These are phyloP conservation scores for Palloptera scutellata DNA, from an alignment of 2,888 invertebrate genomes.

Conservation along the genomic window DNA sequence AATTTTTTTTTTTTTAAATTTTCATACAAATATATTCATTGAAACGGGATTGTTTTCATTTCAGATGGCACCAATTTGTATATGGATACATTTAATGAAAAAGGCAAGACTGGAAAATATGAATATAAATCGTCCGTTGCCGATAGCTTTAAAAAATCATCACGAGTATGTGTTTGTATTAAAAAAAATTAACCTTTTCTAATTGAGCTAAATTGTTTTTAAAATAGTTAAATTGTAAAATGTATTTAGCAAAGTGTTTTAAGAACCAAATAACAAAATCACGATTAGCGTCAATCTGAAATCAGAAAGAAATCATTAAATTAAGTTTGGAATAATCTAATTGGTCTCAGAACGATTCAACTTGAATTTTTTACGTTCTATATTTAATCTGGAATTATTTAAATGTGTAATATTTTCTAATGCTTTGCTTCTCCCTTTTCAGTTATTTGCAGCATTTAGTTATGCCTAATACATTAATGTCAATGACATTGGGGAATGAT, in stretches of 20 bases:
- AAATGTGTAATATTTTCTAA: background rate
- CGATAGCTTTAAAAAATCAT: constrained; percentile 81
- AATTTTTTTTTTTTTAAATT: constrained; percentile 3
- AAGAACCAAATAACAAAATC: too few relatives aligned
- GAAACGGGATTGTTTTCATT: background rate
- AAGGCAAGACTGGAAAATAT: constrained; percentile 90
- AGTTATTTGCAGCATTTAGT: constrained; percentile 88
- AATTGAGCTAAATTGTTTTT: too few relatives aligned
- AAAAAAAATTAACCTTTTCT: too few relatives aligned
- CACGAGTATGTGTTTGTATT: constrained; percentile 71
- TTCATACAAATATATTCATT: background rate
- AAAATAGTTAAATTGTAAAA: too few relatives aligned
- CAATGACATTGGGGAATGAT: constrained; percentile 85
- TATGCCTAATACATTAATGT: constrained; percentile 75
- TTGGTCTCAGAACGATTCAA: background rate
- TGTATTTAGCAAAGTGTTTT: too few relatives aligned
- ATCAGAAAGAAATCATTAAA: too few relatives aligned
- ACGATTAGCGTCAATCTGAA: too few relatives aligned
- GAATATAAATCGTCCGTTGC: constrained; percentile 79
- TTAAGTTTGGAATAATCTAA: background rate
- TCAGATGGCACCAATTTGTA: constrained; percentile 89
- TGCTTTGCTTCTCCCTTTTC: constrained; percentile 41
- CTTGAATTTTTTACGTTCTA: background rate
- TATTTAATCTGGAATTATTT: background rate
- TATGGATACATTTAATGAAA: constrained; percentile 95